Conservation (phyloP, 2,888 invertebrate genomes). For the Melieria picta region DNA sequence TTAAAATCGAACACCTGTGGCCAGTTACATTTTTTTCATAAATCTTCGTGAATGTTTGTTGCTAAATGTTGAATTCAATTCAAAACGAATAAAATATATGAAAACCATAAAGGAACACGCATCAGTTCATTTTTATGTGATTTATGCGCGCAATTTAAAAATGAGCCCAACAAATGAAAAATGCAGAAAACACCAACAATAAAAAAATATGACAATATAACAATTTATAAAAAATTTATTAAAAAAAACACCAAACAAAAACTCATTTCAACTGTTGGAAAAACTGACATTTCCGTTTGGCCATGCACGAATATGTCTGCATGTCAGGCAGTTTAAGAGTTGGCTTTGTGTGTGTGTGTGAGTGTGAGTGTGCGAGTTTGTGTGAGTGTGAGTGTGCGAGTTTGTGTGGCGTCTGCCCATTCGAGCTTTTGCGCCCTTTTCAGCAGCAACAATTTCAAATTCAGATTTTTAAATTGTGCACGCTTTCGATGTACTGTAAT, state of each 20-base stretch:
- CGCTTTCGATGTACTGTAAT: not conserved
- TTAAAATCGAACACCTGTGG: not conserved
- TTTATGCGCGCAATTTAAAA: constrained; percentile 2
- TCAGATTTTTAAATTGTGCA: not conserved
- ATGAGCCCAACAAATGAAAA: no score
- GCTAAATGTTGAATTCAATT: no score
- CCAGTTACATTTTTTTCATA: no score
- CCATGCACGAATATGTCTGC: no score
- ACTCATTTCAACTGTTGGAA: not conserved
- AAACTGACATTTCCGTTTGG: constrained; percentile 11
- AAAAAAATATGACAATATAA: not conserved
- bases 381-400: no score
- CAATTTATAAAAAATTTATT: not conserved
- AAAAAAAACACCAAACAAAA: not conserved
- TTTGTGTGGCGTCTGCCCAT: no score
- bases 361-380: no score
- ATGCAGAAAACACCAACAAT: not conserved
- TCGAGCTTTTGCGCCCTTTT: no score
- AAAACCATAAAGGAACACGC: not conserved
- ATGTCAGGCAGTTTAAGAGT: no score
- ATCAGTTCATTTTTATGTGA: constrained; percentile 20
- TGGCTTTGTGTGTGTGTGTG: no score
- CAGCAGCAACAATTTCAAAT: not conserved
- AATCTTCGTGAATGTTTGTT: no score
- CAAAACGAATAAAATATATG: no score